phyloP scores from a whole-genome alignment of 2,797 vertebrate genomes.

The Enteromius mattozi region DNA sequence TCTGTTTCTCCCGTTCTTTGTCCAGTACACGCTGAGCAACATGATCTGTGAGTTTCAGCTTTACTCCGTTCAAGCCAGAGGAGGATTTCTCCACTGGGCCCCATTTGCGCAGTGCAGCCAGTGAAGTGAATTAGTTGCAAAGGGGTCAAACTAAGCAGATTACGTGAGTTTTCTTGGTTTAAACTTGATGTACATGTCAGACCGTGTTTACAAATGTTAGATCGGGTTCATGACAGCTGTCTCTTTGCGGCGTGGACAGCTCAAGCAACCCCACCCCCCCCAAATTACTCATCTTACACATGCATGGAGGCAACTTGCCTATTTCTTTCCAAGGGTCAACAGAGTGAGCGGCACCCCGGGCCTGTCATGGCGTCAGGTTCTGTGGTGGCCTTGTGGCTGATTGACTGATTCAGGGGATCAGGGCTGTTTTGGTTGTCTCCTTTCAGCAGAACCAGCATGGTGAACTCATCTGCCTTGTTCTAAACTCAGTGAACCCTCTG shows the following conservation, averaged over 20 bases:
- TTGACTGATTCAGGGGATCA: constrained; percentile 35
- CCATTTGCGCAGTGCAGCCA: constrained; percentile 39
- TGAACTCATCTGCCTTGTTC: constrained; percentile 23
- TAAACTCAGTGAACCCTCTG: constrained; percentile 12
- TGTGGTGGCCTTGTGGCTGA: constrained; percentile 20
- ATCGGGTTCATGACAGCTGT: constrained; percentile 24
- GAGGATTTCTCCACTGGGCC: constrained; percentile 38
- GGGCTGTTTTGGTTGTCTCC: constrained; percentile 37
- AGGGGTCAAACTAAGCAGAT: constrained; percentile 16
- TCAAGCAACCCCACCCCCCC: constrained; percentile 6
- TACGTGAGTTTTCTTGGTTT: neutral
- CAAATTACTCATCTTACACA: constrained; percentile 29
- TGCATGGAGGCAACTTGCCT: constrained; percentile 19
- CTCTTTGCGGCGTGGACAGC: neutral
- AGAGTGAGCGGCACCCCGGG: constrained; percentile 35
- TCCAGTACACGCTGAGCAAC: constrained; percentile 20
- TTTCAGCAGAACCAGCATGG: constrained; percentile 10
- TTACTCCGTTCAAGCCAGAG: constrained; percentile 29
- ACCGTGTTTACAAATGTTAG: constrained; percentile 5
- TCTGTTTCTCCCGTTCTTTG: constrained; percentile 31
- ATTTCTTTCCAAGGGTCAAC: constrained; percentile 47
- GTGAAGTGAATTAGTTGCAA: constrained; percentile 19
- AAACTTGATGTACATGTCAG: neutral
- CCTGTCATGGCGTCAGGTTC: constrained; percentile 33
- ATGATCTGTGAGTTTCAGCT: constrained; percentile 52